phyloP scores from a whole-genome alignment of 2,113 vertebrate species.

The Grantiella picta region DNA sequence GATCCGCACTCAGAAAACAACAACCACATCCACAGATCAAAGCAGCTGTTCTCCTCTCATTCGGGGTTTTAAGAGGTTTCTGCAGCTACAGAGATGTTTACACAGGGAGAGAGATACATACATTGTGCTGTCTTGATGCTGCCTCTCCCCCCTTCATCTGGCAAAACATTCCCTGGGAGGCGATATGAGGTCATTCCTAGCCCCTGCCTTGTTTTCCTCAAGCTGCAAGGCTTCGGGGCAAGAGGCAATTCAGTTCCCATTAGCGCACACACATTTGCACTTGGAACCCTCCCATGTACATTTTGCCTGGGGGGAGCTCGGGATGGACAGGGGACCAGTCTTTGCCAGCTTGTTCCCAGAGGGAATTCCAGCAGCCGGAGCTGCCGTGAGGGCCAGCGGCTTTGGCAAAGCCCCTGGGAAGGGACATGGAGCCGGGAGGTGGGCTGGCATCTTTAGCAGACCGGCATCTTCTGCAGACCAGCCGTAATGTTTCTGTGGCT shows the following conservation, averaged over 20 bases:
- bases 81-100: slow-evolving; percentile 65
- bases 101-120: slow-evolving; percentile 55
- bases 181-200: slow-evolving; percentile 54
- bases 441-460: background rate
- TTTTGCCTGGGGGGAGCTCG: background rate
- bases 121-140: slow-evolving; percentile 54
- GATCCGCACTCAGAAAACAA: slow-evolving; percentile 52
- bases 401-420: background rate
- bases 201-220: slow-evolving; percentile 58
- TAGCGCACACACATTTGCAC: slow-evolving; percentile 41
- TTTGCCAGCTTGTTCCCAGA: background rate
- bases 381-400: background rate
- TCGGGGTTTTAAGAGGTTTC: slow-evolving; percentile 60
- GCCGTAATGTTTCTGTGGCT: slow-evolving; percentile 1
- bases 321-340: background rate
- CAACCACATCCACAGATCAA: slow-evolving; percentile 67
- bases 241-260: slow-evolving; percentile 58
- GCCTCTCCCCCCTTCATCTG: slow-evolving; percentile 52
- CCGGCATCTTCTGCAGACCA: background rate
- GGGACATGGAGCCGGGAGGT: background rate
- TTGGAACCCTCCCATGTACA: slow-evolving; percentile 13
- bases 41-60: slow-evolving; percentile 45
- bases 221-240: slow-evolving; percentile 44
- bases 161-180: slow-evolving; percentile 62
- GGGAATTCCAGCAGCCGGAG: slow-evolving; percentile 1